These are phyloP conservation scores for Mastigias papua DNA, from an alignment of 30 jellyfish, hydroid and myxozoan species.

Conservation along the genomic window DNA sequence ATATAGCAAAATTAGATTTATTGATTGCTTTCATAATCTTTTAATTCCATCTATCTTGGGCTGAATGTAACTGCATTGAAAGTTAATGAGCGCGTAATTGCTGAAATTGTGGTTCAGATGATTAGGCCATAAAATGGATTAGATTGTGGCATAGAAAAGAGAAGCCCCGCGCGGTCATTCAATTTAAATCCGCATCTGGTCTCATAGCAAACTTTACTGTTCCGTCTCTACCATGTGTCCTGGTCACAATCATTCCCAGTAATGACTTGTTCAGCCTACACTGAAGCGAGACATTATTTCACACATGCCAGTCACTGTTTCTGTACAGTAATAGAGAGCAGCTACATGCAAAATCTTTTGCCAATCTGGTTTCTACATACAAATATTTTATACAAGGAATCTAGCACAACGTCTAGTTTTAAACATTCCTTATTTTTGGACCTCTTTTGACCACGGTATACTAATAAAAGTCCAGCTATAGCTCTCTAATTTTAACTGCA, in stretches of 20 bases:
- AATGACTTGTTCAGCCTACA: too few relatives aligned
- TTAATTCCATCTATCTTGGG: slow-evolving; percentile 48
- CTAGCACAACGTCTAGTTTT: too few relatives aligned
- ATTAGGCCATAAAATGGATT: slow-evolving; percentile 49
- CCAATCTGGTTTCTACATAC: too few relatives aligned
- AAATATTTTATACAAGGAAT: too few relatives aligned
- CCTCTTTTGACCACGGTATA: too few relatives aligned
- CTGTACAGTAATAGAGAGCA: too few relatives aligned
- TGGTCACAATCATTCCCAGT: not conserved
- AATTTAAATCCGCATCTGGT: slow-evolving; percentile 41
- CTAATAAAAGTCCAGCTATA: too few relatives aligned
- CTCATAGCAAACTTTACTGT: slow-evolving; percentile 27
- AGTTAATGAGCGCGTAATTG: slow-evolving; percentile 62
- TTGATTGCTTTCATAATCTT: slow-evolving; percentile 15
- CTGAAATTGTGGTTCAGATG: slow-evolving; percentile 39
- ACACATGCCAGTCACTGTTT: too few relatives aligned
- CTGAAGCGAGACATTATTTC: too few relatives aligned
- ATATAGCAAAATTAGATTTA: slow-evolving; percentile 39
- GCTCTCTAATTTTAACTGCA: too few relatives aligned
- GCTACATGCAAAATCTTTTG: too few relatives aligned
- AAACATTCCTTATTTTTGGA: too few relatives aligned
- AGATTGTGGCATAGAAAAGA: slow-evolving; percentile 22
- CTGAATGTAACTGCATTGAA: slow-evolving; percentile 52
- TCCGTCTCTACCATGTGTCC: not conserved
- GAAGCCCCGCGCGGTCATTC: slow-evolving; percentile 53